phyloP scores from a whole-genome alignment of 92 coral and sea anemone species.

The Phymanthus crucifer region DNA sequence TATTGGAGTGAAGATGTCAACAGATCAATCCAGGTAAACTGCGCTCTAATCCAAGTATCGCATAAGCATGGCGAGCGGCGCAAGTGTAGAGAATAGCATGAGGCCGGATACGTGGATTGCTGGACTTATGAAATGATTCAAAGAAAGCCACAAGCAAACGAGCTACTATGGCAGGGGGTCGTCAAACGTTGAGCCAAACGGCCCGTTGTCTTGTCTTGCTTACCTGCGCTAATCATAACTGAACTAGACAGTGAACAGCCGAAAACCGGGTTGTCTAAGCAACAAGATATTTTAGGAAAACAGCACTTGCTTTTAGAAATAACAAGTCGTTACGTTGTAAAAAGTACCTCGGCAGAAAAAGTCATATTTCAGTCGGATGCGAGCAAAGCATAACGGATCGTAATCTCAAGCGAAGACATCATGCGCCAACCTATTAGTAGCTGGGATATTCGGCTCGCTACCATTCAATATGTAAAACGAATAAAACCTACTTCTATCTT shows the following conservation, averaged over 20 bases:
- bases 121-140: constrained; percentile 13
- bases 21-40: constrained; percentile 5
- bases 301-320: not conserved
- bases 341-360: not conserved
- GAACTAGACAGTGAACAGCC: not conserved
- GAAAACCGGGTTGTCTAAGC: not conserved
- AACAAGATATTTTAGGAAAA: not conserved
- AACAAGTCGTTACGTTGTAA: not conserved
- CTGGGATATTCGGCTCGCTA: too few species aligned
- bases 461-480: too few species aligned
- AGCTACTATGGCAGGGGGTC: constrained; percentile 21
- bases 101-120: constrained; percentile 29
- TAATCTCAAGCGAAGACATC: not conserved
- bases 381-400: not conserved
- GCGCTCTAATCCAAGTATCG: constrained; percentile 21
- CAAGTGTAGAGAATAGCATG: constrained; percentile 10
- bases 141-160: constrained; percentile 20
- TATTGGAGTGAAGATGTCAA: not conserved
- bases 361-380: not conserved
- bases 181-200: constrained; percentile 3
- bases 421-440: not conserved
- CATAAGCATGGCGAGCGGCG: not conserved
- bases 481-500: not conserved
- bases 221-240: not conserved
- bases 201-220: not conserved